Percentiles rank a stretch among this genome's conserved stretches.
Evolutionary conservation across 1,140 invertebrate species (phyloP).

Genomic region (Colletes gigas): DNA sequence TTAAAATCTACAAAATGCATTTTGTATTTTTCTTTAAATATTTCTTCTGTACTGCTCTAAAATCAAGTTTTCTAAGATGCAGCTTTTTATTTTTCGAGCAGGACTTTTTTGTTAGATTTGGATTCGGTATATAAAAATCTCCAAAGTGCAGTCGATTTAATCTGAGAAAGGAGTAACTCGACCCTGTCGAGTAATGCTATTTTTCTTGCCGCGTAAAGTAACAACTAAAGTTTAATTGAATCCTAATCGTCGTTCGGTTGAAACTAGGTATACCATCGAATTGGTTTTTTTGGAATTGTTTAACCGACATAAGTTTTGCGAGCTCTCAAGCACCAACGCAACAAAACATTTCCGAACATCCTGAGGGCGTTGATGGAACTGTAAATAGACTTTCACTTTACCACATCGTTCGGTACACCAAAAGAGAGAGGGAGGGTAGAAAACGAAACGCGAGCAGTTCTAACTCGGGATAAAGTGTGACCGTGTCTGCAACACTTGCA

Average conservation of each 20-base stretch:
- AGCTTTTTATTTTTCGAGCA: no score
- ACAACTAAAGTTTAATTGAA: not conserved
- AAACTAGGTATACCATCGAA: no score
- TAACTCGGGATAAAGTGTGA: not conserved
- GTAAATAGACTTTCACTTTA: slow-evolving; percentile 27
- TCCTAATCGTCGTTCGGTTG: not conserved
- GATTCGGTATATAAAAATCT: no score
- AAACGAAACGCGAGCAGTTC: not conserved
- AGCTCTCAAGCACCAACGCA: not conserved
- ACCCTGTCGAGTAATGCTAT: no score
- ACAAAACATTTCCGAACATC: slow-evolving; percentile 2
- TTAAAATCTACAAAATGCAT: no score
- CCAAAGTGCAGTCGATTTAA: no score
- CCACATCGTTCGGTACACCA: not conserved
- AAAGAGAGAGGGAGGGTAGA: not conserved
- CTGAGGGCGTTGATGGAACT: slow-evolving; percentile 17
- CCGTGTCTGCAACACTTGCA: not conserved
- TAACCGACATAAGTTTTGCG: not conserved
- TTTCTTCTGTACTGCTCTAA: no score
- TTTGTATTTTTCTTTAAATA: no score
- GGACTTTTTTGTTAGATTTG: no score
- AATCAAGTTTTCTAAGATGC: no score
- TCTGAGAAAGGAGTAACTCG: no score
- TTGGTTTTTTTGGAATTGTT: not conserved
- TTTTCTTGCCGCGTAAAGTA: not conserved